phyloP scores from a whole-genome alignment of 2,888 invertebrate species.

The Ganaspis brasiliensis region DNA sequence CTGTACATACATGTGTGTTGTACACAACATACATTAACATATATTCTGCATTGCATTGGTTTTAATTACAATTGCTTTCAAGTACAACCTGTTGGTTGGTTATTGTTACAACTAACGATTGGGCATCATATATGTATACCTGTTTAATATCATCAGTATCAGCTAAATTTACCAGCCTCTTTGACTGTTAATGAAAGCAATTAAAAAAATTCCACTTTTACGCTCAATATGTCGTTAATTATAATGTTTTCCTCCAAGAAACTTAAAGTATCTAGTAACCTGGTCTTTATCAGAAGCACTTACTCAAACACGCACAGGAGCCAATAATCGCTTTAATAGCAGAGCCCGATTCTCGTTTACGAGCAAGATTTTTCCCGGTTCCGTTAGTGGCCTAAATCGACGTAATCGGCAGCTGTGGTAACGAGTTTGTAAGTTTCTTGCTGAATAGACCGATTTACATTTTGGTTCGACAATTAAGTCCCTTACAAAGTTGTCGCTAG shows the following conservation, averaged over 20 bases:
- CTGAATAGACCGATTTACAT: constrained; percentile 20
- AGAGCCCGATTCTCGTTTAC: constrained; percentile 21
- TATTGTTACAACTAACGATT: too few relatives aligned
- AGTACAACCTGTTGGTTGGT: too few relatives aligned
- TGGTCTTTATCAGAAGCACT: constrained; percentile 7
- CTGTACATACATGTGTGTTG: too few relatives aligned
- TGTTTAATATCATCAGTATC: too few relatives aligned
- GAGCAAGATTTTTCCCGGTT: constrained; percentile 16
- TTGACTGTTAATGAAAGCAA: too few relatives aligned
- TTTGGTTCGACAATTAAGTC: constrained; percentile 8
- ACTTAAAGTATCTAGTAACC: neutral
- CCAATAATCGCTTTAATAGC: constrained; percentile 35
- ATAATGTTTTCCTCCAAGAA: neutral
- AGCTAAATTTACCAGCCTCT: too few relatives aligned
- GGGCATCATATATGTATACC: too few relatives aligned
- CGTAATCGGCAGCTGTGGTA: constrained; percentile 5
- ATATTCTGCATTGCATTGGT: too few relatives aligned
- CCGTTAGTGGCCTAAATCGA: constrained; percentile 19
- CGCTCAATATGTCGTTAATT: neutral
- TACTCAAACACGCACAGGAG: constrained; percentile 6
- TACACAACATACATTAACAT: too few relatives aligned
- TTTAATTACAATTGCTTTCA: too few relatives aligned
- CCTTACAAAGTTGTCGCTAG: neutral
- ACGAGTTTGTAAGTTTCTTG: constrained; percentile 1
- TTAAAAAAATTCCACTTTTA: neutral